These are phyloP conservation scores for Zeus faber DNA, from an alignment of 2,113 vertebrate species.

Conservation along the genomic window DNA sequence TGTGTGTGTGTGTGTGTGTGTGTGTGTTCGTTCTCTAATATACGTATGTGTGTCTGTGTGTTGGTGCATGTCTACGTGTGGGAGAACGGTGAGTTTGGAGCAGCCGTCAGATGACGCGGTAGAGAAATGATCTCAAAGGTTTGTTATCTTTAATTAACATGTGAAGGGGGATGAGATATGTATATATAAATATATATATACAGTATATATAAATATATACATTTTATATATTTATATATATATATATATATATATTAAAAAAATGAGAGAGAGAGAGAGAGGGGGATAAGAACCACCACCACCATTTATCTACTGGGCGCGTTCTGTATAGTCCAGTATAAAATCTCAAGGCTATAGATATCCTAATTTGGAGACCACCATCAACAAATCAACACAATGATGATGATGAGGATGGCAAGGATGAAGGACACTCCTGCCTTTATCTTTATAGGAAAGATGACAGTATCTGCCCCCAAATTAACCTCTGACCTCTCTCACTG, in stretches of 20 bases:
- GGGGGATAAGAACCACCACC: background rate
- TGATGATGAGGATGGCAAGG: too few relatives aligned
- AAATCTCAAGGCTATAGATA: too few relatives aligned
- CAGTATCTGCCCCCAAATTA: background rate
- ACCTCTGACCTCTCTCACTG: background rate
- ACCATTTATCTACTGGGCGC: slow-evolving; percentile 56
- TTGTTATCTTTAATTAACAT: slow-evolving; percentile 75
- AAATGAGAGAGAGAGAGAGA: background rate
- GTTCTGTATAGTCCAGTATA: too few relatives aligned
- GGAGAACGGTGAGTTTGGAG: slow-evolving; percentile 58
- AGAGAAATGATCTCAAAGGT: slow-evolving; percentile 64
- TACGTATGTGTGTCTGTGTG: slow-evolving; percentile 49
- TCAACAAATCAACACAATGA: too few relatives aligned
- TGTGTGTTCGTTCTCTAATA: slow-evolving; percentile 25
- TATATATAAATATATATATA: too few relatives aligned
- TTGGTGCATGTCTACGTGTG: slow-evolving; percentile 40
- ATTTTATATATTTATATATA: too few relatives aligned
- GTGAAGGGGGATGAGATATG: slow-evolving; percentile 16
- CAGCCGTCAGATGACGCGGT: slow-evolving; percentile 21
- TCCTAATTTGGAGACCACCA: too few relatives aligned
- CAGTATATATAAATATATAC: too few relatives aligned
- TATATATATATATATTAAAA: too few relatives aligned
- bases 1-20: slow-evolving; percentile 31
- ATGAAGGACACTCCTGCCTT: too few relatives aligned
- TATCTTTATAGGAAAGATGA: too few relatives aligned